Conservation (phyloP, 30 jellyfish, hydroid and myxozoan genomes). For the Turritopsis dohrnii region DNA sequence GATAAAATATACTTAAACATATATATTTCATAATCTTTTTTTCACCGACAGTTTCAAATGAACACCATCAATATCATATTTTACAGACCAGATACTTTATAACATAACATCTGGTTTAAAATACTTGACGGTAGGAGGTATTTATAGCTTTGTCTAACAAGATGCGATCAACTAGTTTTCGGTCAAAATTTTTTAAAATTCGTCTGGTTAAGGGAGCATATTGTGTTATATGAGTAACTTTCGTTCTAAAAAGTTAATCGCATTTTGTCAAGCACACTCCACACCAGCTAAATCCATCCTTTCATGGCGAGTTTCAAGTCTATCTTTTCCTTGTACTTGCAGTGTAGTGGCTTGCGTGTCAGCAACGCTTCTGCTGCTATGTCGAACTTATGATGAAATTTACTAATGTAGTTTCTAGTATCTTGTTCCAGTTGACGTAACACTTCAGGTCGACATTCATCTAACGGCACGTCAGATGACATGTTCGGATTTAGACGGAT, state of each 20-base stretch:
- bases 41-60: no score
- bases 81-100: no score
- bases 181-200: no score
- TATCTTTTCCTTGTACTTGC: conserved; percentile 21
- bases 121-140: no score
- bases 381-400: conserved; percentile 59
- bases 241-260: background rate
- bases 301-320: conserved; percentile 33
- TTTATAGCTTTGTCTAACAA: no score
- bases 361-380: conserved; percentile 61
- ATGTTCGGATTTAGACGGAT: conserved; percentile 67
- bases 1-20: no score
- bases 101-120: no score
- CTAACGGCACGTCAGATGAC: conserved; percentile 63
- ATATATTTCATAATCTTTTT: no score
- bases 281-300: conserved; percentile 11
- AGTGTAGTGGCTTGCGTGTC: conserved; percentile 33
- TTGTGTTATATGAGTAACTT: background rate
- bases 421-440: conserved; percentile 55
- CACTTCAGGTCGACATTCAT: conserved; percentile 57
- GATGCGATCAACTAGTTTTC: no score
- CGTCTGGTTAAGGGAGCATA: no score
- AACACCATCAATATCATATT: no score
- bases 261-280: background rate
- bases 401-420: conserved; percentile 61